Conservation (phyloP, 2,888 invertebrate genomes). For the Copidosoma aretas region DNA sequence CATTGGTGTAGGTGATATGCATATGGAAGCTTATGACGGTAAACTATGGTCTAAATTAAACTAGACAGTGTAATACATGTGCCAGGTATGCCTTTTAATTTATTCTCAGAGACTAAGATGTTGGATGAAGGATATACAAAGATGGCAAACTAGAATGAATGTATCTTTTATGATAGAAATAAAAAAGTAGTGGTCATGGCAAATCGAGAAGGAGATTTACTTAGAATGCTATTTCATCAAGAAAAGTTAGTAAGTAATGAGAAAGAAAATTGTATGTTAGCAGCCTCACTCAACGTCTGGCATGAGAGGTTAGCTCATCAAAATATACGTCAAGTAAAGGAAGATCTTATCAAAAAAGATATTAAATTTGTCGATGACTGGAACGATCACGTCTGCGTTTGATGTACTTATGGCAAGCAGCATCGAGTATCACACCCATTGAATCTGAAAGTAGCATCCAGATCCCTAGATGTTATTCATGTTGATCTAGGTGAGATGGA, state of each 20-base stretch:
- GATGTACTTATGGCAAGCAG: slow-evolving; percentile 45
- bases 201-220: slow-evolving; percentile 41
- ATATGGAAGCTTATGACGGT: slow-evolving; percentile 47
- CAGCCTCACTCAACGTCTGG: slow-evolving; percentile 45
- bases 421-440: slow-evolving; percentile 29
- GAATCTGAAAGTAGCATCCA: background rate
- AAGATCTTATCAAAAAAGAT: slow-evolving; percentile 40
- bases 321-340: slow-evolving; percentile 45
- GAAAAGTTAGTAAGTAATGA: slow-evolving; percentile 8
- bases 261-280: slow-evolving; percentile 25
- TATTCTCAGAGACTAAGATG: slow-evolving; percentile 47
- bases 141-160: slow-evolving; percentile 42
- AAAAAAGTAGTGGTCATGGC: slow-evolving; percentile 38
- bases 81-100: slow-evolving; percentile 43
- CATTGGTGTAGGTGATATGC: slow-evolving; percentile 45
- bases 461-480: slow-evolving; percentile 41
- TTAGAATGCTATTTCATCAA: slow-evolving; percentile 45
- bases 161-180: slow-evolving; percentile 39
- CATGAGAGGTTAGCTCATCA: slow-evolving; percentile 50
- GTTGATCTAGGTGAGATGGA: slow-evolving; percentile 50
- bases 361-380: slow-evolving; percentile 48
- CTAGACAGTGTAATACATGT: slow-evolving; percentile 40
- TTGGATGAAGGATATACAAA: slow-evolving; percentile 47
- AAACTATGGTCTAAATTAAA: slow-evolving; percentile 39
- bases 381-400: slow-evolving; percentile 44